These are phyloP conservation scores for Zaprionus kolodkinae DNA, from an alignment of 1,140 invertebrate species.

Conservation along the genomic window DNA sequence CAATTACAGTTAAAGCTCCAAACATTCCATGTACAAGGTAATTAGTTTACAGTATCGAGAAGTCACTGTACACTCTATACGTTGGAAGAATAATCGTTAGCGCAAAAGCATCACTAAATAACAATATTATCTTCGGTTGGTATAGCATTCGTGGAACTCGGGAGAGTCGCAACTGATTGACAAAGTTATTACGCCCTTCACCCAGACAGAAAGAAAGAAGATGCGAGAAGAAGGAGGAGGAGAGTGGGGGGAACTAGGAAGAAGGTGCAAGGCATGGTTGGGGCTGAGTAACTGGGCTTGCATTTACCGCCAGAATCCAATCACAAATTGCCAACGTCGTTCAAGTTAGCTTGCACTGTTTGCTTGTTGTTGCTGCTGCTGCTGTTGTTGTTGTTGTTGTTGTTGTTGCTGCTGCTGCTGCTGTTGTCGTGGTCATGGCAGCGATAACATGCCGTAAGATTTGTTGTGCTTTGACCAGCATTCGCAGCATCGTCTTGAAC, in stretches of 20 bases:
- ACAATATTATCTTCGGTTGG: constrained; percentile 6
- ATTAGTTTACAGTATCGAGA: not conserved
- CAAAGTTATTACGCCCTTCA: constrained; percentile 10
- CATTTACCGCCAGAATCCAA: constrained; percentile 56
- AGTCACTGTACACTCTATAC: not conserved
- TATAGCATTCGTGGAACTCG: not conserved
- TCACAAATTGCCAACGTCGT: constrained; percentile 63
- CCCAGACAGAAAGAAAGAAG: constrained; percentile 1
- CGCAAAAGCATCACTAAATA: constrained; percentile 7
- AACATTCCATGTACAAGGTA: not conserved
- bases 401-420: constrained; percentile 37
- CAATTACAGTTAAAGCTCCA: not conserved
- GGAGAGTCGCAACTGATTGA: constrained; percentile 6
- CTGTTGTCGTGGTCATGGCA: constrained; percentile 60
- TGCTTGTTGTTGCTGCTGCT: constrained; percentile 19
- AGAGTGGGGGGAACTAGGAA: not conserved
- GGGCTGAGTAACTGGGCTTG: constrained; percentile 10
- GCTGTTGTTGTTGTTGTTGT: constrained; percentile 27
- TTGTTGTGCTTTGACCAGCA: constrained; percentile 58
- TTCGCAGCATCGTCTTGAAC: constrained; percentile 35
- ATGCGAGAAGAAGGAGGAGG: not conserved
- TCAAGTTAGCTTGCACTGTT: constrained; percentile 36
- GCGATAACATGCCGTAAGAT: constrained; percentile 63
- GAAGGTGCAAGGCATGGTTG: not conserved
- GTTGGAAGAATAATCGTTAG: not conserved